Evolutionary conservation across 2,113 vertebrate genomes (phyloP).

Genomic region (Oryctolagus cuniculus): mOryCun1.1 NC_091441.1:33961001-33961500

Average conservation of each 20-base stretch:
- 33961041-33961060: constrained; percentile 62
- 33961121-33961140: constrained; percentile 65
- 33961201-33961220: not conserved
- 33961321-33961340: constrained; percentile 7
- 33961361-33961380: not conserved
- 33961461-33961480: not conserved
- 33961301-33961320: not conserved
- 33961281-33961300: not conserved
- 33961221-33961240: not conserved
- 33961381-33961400: not conserved
- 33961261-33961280: not conserved
- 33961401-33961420: not conserved
- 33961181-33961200: not conserved
- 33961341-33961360: not conserved
- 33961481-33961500: not conserved
- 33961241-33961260: not conserved
- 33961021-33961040: not conserved
- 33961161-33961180: constrained; percentile 9
- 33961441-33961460: not conserved
- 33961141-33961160: constrained; percentile 45
- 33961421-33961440: not conserved
- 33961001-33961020: not conserved
- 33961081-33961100: constrained; percentile 57
- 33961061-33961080: constrained; percentile 87
- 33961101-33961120: not conserved